Evolutionary conservation across 2,888 invertebrate genomes (phyloP).

Genomic region (Lithophane socia): DNA sequence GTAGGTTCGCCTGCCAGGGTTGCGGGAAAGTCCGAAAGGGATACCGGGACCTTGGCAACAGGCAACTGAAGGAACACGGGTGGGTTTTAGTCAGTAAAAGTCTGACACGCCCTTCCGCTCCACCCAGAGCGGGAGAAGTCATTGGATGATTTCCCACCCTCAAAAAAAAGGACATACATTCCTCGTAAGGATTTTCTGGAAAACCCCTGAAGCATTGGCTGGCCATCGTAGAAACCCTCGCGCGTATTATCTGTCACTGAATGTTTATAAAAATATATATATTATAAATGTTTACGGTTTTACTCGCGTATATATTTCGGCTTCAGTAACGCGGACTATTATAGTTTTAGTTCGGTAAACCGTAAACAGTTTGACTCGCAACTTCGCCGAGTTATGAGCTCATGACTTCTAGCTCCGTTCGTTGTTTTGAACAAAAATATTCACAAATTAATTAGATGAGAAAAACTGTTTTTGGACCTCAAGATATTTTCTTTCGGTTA

Average conservation of each 20-base stretch:
- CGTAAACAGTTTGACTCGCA: background rate
- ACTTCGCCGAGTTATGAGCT: background rate
- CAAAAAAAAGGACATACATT: background rate
- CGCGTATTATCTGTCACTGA: background rate
- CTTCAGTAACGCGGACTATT: background rate
- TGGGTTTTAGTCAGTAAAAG: too few relatives aligned
- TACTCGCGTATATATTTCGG: background rate
- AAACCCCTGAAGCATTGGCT: background rate
- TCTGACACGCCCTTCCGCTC: too few relatives aligned
- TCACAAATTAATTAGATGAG: background rate
- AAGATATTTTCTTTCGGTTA: background rate
- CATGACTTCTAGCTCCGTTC: background rate
- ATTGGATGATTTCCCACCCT: too few relatives aligned
- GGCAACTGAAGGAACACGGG: too few relatives aligned
- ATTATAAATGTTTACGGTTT: background rate
- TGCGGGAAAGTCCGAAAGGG: too few relatives aligned
- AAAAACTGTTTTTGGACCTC: background rate
- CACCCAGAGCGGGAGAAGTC: too few relatives aligned
- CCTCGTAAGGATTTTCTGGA: background rate
- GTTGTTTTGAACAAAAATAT: background rate
- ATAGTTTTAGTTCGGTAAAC: background rate
- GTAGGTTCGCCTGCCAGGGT: too few relatives aligned
- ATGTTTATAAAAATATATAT: conserved; percentile 1
- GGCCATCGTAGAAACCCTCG: background rate
- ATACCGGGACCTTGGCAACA: too few relatives aligned